Evolutionary conservation across 2,888 invertebrate species (phyloP), one percentile per base, ranked within the genome.

Genomic region (Ypsolopha sequella): DNA sequence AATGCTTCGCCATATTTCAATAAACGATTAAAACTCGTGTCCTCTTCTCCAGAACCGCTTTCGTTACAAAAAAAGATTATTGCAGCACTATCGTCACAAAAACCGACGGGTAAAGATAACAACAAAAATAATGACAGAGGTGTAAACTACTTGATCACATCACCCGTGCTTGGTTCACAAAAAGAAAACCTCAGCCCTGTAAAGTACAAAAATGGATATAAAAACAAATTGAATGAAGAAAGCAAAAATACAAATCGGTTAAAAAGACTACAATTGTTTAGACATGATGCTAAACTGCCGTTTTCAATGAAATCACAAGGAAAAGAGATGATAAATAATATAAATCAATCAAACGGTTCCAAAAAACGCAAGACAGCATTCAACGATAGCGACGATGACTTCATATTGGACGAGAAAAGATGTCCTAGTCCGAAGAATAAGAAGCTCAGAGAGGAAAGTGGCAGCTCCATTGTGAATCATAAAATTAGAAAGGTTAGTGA

Each of bases 351-450:
- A 53, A 53, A 24, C 51, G 52, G 7, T 46, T 38, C 57, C 41
- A 60, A 65, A 54, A 68, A 68, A 61, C 57, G 65, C n/a, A 73
- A 67, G 55, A 38, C 73, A 11, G 53, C 55, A 0, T 74, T 74
- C 55, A 63, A 72, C 14, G 75, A 79, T n/a, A 77, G 79, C 51
- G 85, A 87, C 54, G 85, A 87, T 54, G 88, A 88, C 56, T 88
- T 88, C 58, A 65, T 77, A 41, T 54, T 51, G 47, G 63, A 65
- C 45, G 60, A 67, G 1, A 61, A 24, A 24, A 24, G 4, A 24
- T 24, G 2, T 24, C 24, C 53, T 36, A 43, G 48, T 36, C 34
- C 43, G 56, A 36, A 49, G 48, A 11, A 55, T 54, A 7, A 62
- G 57, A 47, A 54, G 54, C 2, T 54, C 58, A n/a, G 60, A 55